Percentiles rank a stretch among this genome's conserved stretches.
Evolutionary conservation across 2,888 invertebrate genomes (phyloP).

Genomic region (Pristionchus arcanus): DNA sequence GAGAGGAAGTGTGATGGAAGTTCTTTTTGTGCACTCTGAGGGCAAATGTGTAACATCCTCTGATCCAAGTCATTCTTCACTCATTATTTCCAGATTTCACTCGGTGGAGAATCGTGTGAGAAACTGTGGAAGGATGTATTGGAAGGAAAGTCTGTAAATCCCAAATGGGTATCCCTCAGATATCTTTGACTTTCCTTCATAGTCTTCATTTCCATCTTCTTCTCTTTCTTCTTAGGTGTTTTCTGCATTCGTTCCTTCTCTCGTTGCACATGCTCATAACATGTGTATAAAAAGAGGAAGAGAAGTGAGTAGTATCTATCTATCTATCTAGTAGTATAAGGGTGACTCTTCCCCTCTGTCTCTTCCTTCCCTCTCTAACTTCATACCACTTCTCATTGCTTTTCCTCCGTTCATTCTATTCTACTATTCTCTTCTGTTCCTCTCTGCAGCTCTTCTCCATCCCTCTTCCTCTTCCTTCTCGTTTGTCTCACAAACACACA

Average conservation of each 20-base stretch:
- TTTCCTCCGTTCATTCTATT: constrained; percentile 31
- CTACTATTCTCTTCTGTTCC: neutral
- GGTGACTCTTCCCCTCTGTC: constrained; percentile 41
- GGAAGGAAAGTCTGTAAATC: constrained; percentile 56
- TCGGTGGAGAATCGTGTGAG: constrained; percentile 55
- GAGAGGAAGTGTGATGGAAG: neutral
- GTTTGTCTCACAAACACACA: constrained; percentile 38
- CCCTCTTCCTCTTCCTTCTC: neutral
- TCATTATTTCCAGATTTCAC: constrained; percentile 53
- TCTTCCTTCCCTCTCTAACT: neutral
- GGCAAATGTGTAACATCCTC: constrained; percentile 48
- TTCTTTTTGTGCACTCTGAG: constrained; percentile 28
- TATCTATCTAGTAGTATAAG: constrained; percentile 37
- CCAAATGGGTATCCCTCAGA: constrained; percentile 57
- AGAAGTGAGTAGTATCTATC: constrained; percentile 23
- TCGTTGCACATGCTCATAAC: constrained; percentile 48
- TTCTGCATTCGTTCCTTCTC: constrained; percentile 22
- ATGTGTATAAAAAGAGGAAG: constrained; percentile 24
- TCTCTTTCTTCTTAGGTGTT: constrained; percentile 28
- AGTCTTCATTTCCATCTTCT: neutral
- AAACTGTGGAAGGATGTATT: constrained; percentile 60
- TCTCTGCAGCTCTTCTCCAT: neutral
- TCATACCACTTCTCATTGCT: constrained; percentile 48
- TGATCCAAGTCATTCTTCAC: constrained; percentile 30
- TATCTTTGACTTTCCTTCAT: constrained; percentile 15